Evolutionary conservation across 2,797 vertebrate species (phyloP), one percentile per base, ranked within the genome.

Genomic region (Pangasius macronema): DNA sequence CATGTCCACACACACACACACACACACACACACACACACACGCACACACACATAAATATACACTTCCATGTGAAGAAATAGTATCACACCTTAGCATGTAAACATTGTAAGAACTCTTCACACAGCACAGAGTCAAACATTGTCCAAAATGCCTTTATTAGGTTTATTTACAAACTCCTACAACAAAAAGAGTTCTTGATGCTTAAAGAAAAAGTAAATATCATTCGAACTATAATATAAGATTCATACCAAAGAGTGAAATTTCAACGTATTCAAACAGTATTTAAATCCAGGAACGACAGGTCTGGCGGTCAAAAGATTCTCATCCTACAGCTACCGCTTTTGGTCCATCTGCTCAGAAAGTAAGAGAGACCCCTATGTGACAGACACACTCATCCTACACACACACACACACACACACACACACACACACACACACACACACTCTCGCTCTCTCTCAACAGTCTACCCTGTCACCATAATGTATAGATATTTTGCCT

Each of bases 401-500:
- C 77, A 80, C 53, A 57, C 30, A 33, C 9, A 6, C 76, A 46
- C 70, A 24, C 70, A 42, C 70, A 22, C 68, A 63, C 61, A 30
- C 57, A 59, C 59, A 27, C 24, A 61, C 57, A 22, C 57, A 59
- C 20, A 59, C 57, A 57, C 18, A 57, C n/a, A n/a, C 63, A 30
- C 27, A 65, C 63, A 68, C 49, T 22, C 18, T 39, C 68, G 10
- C 42, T 7, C 73, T 27, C 49, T 59, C 55, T 79, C 18, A 10
- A 9, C n/a, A 22, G n/a, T n/a, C 27, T n/a, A 53, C 14, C 30
- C 18, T 1, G 2, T 81, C 33, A 27, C 55, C 11, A 39, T 59
- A 81, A 61, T 42, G 77, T 59, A 81, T 61, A 24, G 53, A 59
- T 10, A 24, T 59, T 80, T 39, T 80, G 53, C 9, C 77, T 80